These are phyloP conservation scores for Heterocephalus glaber DNA, from an alignment of 2,113 vertebrate species.

Conservation along the genomic window DNA sequence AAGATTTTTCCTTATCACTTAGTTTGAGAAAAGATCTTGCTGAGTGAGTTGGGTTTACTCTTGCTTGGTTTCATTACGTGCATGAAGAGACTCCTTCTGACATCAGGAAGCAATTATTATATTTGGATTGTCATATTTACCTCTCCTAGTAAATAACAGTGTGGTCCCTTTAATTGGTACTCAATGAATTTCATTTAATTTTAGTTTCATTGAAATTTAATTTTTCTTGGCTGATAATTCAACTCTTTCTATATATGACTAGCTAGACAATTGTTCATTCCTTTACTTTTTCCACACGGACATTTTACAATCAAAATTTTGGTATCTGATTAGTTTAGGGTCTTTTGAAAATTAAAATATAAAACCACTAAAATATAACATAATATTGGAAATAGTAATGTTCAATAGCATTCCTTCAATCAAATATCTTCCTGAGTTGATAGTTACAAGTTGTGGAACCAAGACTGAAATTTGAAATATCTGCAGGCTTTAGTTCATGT, in stretches of 20 bases:
- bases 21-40: background rate
- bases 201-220: background rate
- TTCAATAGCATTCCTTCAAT: background rate
- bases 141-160: background rate
- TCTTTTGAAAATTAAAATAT: background rate
- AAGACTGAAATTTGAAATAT: background rate
- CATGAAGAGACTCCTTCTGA: accelerated
- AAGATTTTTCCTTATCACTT: background rate
- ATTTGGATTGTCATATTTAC: too few relatives aligned
- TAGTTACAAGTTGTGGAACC: background rate
- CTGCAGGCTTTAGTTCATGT: background rate
- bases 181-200: background rate
- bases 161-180: accelerated
- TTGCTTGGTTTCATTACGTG: background rate
- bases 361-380: background rate
- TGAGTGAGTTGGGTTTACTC: background rate
- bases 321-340: background rate
- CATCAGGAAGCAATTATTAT: background rate
- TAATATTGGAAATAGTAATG: background rate
- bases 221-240: background rate
- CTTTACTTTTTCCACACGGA: background rate
- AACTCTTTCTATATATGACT: background rate
- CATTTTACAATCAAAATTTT: background rate
- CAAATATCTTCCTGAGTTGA: background rate
- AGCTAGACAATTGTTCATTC: background rate